Base-by-base conservation (phyloP, 2,113 vertebrate species). In the Toxotes chatareus region DNA sequence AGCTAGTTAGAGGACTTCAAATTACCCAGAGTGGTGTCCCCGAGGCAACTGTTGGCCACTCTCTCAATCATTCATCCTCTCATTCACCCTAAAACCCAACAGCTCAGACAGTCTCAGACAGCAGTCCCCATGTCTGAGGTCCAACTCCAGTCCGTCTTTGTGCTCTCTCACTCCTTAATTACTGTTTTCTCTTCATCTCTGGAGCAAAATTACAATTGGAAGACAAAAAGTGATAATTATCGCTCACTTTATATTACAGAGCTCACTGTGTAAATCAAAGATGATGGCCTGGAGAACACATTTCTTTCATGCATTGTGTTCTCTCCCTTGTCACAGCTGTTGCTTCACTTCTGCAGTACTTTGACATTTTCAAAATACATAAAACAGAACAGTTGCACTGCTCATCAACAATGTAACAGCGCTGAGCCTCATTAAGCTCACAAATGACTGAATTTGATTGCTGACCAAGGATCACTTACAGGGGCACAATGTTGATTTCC, bases 101-200 rank as follows among this genome's bases (percentile, higher is more conserved):
- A 56, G 70, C 70, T 85, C 71, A 85, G 89, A 82, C 83, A 19
- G 73, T 13, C 79, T 83, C 55, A 86, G 73, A 87, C 71, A 55
- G 44, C 56, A 17, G 62, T 42, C 64, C 32, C 77, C 11, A 23
- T 13, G 60, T 87, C 66, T 83, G 59, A 83, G 80, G 77, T 88
- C 70, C 46, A 64, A 13, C 73, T 76, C 32, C 61, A 60, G 57
- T 63, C 61, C 0, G 1, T 46, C 73, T 83, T 76, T 89, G 71
- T 78, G 70, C 49, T 80, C 71, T 71, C 53, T 49, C 53, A 0
- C 53, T 82, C 69, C 73, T 70, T 90, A 90, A 93, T 91, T 90
- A 82, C 74, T 90, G 84, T 89, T 93, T 93, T 92, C 82, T 75
- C 79, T 76, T 82, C 68, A 80, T 87, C 73, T 82, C 53, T 72